Percentiles rank a stretch among this genome's conserved stretches.
Conservation (phyloP, 2,113 vertebrate species). For the Ciconia maguari region DNA sequence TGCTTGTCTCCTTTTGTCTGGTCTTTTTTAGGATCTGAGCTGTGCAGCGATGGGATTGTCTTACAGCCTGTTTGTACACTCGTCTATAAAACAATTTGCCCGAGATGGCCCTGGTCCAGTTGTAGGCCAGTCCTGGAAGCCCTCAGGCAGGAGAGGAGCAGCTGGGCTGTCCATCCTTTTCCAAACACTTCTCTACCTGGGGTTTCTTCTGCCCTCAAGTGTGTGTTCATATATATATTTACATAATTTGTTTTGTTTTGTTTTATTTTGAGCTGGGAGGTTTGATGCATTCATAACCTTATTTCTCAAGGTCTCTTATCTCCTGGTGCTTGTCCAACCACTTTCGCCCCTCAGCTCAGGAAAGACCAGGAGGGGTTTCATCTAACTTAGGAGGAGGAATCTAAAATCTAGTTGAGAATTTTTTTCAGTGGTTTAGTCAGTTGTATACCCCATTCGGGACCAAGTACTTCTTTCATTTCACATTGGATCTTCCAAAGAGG, state of each 20-base stretch:
- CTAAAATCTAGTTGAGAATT: background rate
- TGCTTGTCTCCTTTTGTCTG: background rate
- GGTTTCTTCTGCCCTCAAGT: background rate
- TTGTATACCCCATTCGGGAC: fast-evolving
- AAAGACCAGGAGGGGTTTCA: background rate
- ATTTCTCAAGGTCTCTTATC: background rate
- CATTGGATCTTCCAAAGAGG: background rate
- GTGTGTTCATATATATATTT: background rate
- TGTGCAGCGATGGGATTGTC: background rate
- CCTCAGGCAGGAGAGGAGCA: background rate
- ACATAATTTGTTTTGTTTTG: too few relatives aligned
- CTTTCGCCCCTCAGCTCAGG: background rate
- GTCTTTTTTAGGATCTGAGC: background rate
- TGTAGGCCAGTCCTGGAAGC: background rate
- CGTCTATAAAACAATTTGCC: background rate
- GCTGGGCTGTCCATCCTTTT: background rate
- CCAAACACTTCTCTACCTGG: background rate
- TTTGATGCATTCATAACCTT: background rate
- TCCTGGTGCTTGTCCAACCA: background rate
- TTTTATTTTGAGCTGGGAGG: background rate
- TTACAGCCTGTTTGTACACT: background rate
- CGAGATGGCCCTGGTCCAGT: background rate
- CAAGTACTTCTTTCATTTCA: background rate
- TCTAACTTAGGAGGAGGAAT: background rate
- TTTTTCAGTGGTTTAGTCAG: background rate